phyloP scores from a whole-genome alignment of 2,797 vertebrate species.

The Parotocinclus haroldoi region DNA sequence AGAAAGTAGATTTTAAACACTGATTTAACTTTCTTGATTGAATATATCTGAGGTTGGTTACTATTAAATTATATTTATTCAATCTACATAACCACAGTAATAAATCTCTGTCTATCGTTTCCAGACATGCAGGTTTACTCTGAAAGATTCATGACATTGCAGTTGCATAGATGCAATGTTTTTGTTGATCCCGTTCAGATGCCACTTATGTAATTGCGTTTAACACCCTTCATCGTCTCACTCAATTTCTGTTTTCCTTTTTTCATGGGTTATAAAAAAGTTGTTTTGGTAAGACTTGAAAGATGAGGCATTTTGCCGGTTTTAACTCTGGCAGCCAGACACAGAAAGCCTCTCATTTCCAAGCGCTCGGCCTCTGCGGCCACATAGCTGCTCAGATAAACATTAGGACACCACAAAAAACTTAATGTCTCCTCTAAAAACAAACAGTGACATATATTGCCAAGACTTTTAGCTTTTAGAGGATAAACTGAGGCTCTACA shows the following conservation, averaged over 20 bases:
- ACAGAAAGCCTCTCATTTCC: slow-evolving; percentile 53
- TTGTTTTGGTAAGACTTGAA: slow-evolving; percentile 48
- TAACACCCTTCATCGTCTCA: slow-evolving; percentile 24
- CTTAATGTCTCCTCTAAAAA: slow-evolving; percentile 42
- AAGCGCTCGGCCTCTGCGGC: slow-evolving; percentile 39
- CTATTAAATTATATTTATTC: too few relatives aligned
- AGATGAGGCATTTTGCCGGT: slow-evolving; percentile 41
- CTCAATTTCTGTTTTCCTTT: background rate
- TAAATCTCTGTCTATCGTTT: too few relatives aligned
- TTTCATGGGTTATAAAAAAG: slow-evolving; percentile 46
- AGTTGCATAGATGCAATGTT: slow-evolving; percentile 36
- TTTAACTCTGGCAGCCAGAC: slow-evolving; percentile 51
- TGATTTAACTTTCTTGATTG: too few relatives aligned
- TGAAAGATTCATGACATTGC: slow-evolving; percentile 19
- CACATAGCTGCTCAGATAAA: slow-evolving; percentile 51
- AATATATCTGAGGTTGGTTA: too few relatives aligned
- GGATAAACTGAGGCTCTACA: slow-evolving; percentile 31
- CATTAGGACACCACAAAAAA: slow-evolving; percentile 38
- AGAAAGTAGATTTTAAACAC: too few relatives aligned
- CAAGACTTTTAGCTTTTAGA: slow-evolving; percentile 37
- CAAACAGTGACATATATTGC: slow-evolving; percentile 32
- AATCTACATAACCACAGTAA: too few relatives aligned
- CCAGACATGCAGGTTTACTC: too few relatives aligned
- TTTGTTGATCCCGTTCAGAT: slow-evolving; percentile 38
- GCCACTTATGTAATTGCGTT: slow-evolving; percentile 37